Evolutionary conservation across 1,140 invertebrate genomes (phyloP).

Genomic region (Danaus melanippus): DNA sequence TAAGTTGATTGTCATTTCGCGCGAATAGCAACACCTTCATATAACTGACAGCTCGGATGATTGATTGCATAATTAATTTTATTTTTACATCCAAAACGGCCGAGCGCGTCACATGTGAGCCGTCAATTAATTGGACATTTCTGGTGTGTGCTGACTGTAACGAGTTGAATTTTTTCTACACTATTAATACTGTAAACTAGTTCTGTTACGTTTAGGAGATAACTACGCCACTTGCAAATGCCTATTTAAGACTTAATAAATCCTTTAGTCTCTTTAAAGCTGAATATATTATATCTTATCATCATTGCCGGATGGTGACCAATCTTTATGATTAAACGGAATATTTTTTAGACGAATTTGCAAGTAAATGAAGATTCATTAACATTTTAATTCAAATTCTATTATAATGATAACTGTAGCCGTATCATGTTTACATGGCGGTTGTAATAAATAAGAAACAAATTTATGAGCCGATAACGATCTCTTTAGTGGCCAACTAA

Average conservation of each 20-base stretch:
- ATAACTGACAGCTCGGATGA: slow-evolving; percentile 52
- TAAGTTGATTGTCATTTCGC: slow-evolving; percentile 60
- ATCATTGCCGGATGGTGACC: slow-evolving; percentile 18
- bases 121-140: slow-evolving; percentile 62
- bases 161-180: slow-evolving; percentile 29
- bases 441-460: slow-evolving; percentile 14
- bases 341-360: slow-evolving; percentile 12
- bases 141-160: slow-evolving; percentile 49
- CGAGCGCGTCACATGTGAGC: slow-evolving; percentile 36
- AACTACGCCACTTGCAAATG: slow-evolving; percentile 39
- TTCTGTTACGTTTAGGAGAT: slow-evolving; percentile 35
- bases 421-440: slow-evolving; percentile 9
- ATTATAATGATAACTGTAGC: slow-evolving; percentile 7
- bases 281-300: slow-evolving; percentile 20
- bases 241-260: slow-evolving; percentile 29
- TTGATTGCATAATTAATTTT: slow-evolving; percentile 67
- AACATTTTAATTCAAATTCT: slow-evolving; percentile 15
- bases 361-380: slow-evolving; percentile 15
- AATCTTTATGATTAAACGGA: slow-evolving; percentile 14
- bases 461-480: slow-evolving; percentile 8
- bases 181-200: slow-evolving; percentile 47
- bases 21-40: slow-evolving; percentile 60
- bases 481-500: slow-evolving; percentile 6
- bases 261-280: slow-evolving; percentile 19
- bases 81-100: slow-evolving; percentile 52